Conservation (phyloP, 2,113 vertebrate genomes). For the Siniperca knerii region DNA sequence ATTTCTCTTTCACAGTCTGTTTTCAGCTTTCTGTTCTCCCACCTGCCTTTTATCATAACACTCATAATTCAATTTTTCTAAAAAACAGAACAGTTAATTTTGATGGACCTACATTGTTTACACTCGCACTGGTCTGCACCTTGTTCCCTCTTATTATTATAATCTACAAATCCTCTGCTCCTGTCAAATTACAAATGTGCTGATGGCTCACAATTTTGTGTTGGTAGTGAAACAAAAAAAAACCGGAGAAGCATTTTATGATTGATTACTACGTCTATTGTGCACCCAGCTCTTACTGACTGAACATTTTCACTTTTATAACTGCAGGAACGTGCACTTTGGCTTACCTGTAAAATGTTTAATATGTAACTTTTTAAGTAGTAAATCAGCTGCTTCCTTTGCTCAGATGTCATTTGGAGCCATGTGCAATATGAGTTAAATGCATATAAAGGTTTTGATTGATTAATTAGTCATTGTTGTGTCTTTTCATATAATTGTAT, state of each 20-base stretch:
- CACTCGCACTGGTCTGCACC: not conserved
- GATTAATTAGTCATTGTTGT: not conserved
- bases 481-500: not conserved
- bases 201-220: not conserved
- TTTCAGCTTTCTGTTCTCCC: not conserved
- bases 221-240: not conserved
- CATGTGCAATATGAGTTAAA: not conserved
- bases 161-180: not conserved
- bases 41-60: not conserved
- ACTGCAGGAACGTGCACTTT: conserved; percentile 35
- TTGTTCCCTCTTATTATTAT: not conserved
- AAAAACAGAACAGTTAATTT: not conserved
- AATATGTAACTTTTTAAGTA: conserved; percentile 34
- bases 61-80: not conserved
- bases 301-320: not conserved
- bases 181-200: not conserved
- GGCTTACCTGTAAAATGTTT: conserved; percentile 21
- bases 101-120: too few species aligned
- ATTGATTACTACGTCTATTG: not conserved
- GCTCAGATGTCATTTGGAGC: not conserved
- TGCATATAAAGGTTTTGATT: not conserved
- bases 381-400: conserved; percentile 11
- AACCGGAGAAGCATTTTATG: not conserved
- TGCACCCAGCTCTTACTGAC: not conserved
- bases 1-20: not conserved